phyloP scores from a whole-genome alignment of 1,140 invertebrate species.

The Onthophagus taurus region DNA sequence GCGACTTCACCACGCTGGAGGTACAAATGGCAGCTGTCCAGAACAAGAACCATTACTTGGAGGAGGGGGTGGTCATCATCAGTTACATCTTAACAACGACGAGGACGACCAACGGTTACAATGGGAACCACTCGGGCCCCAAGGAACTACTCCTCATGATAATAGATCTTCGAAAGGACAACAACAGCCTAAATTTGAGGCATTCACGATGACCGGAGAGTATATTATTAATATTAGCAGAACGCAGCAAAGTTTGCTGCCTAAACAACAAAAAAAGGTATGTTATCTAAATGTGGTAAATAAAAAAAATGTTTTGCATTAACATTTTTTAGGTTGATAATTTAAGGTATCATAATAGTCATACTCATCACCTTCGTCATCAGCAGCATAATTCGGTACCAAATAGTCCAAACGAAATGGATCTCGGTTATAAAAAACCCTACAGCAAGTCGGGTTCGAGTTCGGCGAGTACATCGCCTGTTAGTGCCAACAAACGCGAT shows the following conservation, averaged over 20 bases:
- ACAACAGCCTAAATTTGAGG: constrained; percentile 59
- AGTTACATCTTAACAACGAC: not conserved
- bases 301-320: constrained; percentile 39
- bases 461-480: constrained; percentile 46
- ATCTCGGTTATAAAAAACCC: constrained; percentile 39
- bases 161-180: constrained; percentile 28
- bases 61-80: constrained; percentile 1
- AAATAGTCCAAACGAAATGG: constrained; percentile 64
- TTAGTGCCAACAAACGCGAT: constrained; percentile 42
- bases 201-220: constrained; percentile 96
- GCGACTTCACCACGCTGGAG: constrained; percentile 22
- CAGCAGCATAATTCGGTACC: constrained; percentile 64
- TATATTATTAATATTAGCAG: constrained; percentile 83
- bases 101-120: constrained; percentile 45
- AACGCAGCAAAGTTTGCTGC: constrained; percentile 55
- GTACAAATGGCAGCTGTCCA: constrained; percentile 15
- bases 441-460: constrained; percentile 41
- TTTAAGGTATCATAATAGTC: constrained; percentile 41
- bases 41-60: constrained; percentile 40
- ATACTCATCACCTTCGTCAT: constrained; percentile 41
- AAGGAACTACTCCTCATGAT: too few species aligned
- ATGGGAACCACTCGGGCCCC: constrained; percentile 43
- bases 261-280: constrained; percentile 50
- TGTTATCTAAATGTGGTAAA: not conserved
- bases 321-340: constrained; percentile 41